Conservation (phyloP, 1,140 invertebrate genomes). For the Rhopalosiphum maidis region DNA sequence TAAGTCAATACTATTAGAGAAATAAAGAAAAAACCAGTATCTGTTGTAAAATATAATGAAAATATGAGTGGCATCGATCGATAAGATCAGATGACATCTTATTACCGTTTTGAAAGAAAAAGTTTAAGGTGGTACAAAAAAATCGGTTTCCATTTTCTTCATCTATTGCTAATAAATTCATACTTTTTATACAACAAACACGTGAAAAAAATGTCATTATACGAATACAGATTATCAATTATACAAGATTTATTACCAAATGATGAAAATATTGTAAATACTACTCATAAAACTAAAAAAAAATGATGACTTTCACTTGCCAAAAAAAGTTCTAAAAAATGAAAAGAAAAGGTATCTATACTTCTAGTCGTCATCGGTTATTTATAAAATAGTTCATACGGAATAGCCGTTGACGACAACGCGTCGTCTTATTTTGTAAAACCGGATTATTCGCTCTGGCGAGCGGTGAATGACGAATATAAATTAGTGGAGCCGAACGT, state of each 20-base stretch:
- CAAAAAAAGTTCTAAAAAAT: conserved; percentile 12
- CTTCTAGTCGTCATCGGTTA: too few species aligned
- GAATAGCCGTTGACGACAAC: too few species aligned
- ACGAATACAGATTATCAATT: conserved; percentile 1
- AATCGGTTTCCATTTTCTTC: conserved; percentile 58
- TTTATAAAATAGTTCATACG: too few species aligned
- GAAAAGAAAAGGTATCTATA: neutral
- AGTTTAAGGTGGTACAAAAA: conserved; percentile 59
- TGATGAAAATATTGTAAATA: neutral
- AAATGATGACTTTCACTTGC: neutral
- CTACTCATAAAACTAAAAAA: neutral
- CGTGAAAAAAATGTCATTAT: neutral
- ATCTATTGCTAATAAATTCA: conserved; percentile 56
- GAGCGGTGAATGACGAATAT: too few species aligned
- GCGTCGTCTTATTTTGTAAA: too few species aligned
- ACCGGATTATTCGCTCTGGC: too few species aligned
- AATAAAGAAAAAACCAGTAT: conserved; percentile 43
- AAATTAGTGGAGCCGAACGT: too few species aligned
- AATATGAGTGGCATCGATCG: conserved; percentile 59
- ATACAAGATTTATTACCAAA: neutral
- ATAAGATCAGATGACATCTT: conserved; percentile 57
- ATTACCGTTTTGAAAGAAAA: conserved; percentile 59
- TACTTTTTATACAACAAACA: conserved; percentile 13
- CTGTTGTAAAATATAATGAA: conserved; percentile 58
- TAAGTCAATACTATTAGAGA: too few species aligned